Base-by-base conservation (phyloP, 2,888 invertebrate species). In the Caenorhabditis becei region DNA sequence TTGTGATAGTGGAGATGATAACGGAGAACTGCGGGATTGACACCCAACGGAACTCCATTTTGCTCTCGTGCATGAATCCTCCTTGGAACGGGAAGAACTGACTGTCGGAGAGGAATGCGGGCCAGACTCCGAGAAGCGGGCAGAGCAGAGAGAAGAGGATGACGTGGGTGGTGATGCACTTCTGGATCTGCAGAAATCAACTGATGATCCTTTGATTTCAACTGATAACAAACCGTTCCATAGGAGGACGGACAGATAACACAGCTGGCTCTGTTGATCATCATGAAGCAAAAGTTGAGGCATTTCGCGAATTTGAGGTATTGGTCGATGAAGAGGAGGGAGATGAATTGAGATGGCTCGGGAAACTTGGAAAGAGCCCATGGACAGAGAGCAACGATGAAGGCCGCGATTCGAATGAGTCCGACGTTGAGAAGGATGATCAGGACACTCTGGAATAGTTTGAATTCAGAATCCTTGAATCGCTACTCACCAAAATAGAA, bases 21-120 rank as follows among this genome's bases (percentile, higher is more conserved):
- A 56, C 49, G 1, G 72, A 58, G 63, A 72, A 72, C 10, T 72
- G 54, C 10, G 53, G 14, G 7, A 72, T 18, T 5, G 56, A 49
- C 3, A 72, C 72, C 72, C 72, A 72, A 18, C 47, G 56, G 20
- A 26, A 72, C 0, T 3, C 49, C 72, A 63, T 63, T 18, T 20
- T 56, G 24, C 26, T 58, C 32, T 72, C 72, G 49, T 63, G 72
- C 54, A 49, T 65, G 37, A 72, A 72, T 47, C 72, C 72, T 10
- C 72, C 72, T 58, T 72, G 72, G 26, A 72, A 72, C 10, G 72
- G 72, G 24, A 65, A 26, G 24, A 72, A 63, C 23, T 58, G 72
- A 26, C 72, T 72, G 2, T 63, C 56, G 1, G 72, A 63, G 10
- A 72, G 49, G 47, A 72, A 72, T 16, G 35, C 63, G 10, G 72